phyloP scores from a whole-genome alignment of 2,888 invertebrate species.

The Mesochorus sp. region DNA sequence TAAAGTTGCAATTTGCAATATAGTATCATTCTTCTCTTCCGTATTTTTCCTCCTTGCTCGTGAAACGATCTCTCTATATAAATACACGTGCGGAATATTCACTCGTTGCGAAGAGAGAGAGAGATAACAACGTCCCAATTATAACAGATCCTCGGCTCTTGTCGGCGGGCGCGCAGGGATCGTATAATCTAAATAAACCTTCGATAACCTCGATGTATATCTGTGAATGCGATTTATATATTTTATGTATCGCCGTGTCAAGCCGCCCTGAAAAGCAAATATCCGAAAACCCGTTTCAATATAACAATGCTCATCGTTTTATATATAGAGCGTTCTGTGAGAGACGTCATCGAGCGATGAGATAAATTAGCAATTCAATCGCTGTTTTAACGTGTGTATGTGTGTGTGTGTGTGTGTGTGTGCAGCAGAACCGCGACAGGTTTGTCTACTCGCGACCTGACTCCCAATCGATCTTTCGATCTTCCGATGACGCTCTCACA shows the following conservation, averaged over 20 bases:
- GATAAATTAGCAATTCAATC: constrained; percentile 56
- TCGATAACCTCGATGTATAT: neutral
- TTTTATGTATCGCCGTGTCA: neutral
- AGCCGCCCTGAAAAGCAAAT: constrained; percentile 15
- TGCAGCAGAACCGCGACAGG: constrained; percentile 20
- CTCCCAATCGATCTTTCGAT: constrained; percentile 44
- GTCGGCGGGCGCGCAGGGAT: too few relatives aligned
- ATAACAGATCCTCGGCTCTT: too few relatives aligned
- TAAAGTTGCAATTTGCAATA: too few relatives aligned
- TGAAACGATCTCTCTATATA: neutral
- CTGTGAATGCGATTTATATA: neutral
- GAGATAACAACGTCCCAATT: too few relatives aligned
- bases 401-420: too few relatives aligned
- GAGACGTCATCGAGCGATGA: constrained; percentile 51
- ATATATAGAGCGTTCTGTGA: too few relatives aligned
- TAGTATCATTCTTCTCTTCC: neutral
- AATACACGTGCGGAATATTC: too few relatives aligned
- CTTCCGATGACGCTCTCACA: constrained; percentile 6
- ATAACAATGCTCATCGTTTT: constrained; percentile 42
- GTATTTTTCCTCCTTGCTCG: too few relatives aligned
- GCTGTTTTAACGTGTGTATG: constrained; percentile 35
- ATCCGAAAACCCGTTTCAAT: constrained; percentile 31
- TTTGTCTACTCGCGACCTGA: constrained; percentile 33
- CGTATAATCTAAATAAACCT: too few relatives aligned
- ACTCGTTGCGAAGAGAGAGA: too few relatives aligned